Base-by-base conservation (phyloP, 2,797 vertebrate genomes). In the Sternarchorhynchus goeldii region DNA sequence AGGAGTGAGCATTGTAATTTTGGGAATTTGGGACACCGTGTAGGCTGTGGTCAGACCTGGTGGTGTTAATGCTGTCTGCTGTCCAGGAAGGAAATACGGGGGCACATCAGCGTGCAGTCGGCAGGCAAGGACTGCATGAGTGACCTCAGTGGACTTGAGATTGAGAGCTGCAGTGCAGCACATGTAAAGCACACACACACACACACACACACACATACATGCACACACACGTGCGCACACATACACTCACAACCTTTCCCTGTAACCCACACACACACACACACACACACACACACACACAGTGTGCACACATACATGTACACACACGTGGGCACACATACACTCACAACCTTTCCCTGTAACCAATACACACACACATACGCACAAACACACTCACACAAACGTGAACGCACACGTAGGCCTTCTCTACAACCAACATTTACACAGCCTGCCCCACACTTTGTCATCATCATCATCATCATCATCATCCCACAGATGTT, bases 41-140 rank as follows among this genome's bases (percentile, higher is more conserved):
- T 31, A 31, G 66, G 29, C 18, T n/a, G n/a, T 16, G 21, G 18
- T 21, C 45, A 31, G 67, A 56, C 25, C 55, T 32, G 34, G 67
- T 50, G 18, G 45, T 69, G 55, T 55, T 31, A 32, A 32, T 31
- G 32, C 21, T 20, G 32, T 34, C 29, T 69, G 53, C 53, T 29
- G 32, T 31, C 29, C 67, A 69, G 32, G 41, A 8, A 39, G 1
- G 32, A 56, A n/a, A 56, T 39, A 20, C 12, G 56, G 31, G 31
- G 34, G 55, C 31, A 71, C 12, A 55, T 36, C 29, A 58, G 31
- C 6, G 32, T 36, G 69, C 55, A 71, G 31, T 5, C 69, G 31
- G 32, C 50, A 56, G 29, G 20, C 29, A 70, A 34, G 32, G n/a
- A 56, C 45, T 70, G 67, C 68, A 70, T 70, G 68, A 70, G 6